phyloP scores from a whole-genome alignment of 1,140 invertebrate species.

The Drosophila melanogaster region DNA sequence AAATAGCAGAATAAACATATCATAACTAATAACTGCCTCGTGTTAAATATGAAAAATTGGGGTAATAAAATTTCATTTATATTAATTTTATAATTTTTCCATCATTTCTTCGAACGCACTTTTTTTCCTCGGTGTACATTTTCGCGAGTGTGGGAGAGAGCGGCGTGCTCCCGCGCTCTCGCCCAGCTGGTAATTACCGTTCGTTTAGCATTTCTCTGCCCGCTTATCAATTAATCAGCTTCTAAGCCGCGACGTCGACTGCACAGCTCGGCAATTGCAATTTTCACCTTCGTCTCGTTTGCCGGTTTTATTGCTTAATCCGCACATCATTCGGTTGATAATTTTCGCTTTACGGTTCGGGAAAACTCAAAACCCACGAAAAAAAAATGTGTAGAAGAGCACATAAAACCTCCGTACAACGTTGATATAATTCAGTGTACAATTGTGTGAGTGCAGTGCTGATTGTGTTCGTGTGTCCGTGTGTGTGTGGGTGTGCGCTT shows the following conservation, averaged over 20 bases:
- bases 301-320: constrained; percentile 28
- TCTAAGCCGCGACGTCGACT: constrained; percentile 16
- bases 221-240: constrained; percentile 67
- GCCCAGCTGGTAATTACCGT: constrained; percentile 34
- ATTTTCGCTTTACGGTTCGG: constrained; percentile 18
- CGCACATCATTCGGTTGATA: constrained; percentile 46
- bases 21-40: no score
- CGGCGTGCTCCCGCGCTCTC: constrained; percentile 11
- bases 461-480: constrained; percentile 6
- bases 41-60: no score
- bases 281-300: constrained; percentile 37
- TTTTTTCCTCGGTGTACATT: background rate
- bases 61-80: background rate
- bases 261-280: constrained; percentile 44
- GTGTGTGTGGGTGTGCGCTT: constrained; percentile 7
- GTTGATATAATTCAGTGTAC: constrained; percentile 63
- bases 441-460: constrained; percentile 41
- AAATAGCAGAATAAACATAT: no score
- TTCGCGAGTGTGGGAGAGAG: constrained; percentile 7
- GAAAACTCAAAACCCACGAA: constrained; percentile 24
- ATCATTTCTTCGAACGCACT: no score
- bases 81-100: background rate
- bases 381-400: constrained; percentile 10
- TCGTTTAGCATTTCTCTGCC: constrained; percentile 50
- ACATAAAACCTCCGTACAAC: constrained; percentile 54